Base-by-base conservation (phyloP, 2,113 vertebrate genomes). In the Aegotheles bennettii region DNA sequence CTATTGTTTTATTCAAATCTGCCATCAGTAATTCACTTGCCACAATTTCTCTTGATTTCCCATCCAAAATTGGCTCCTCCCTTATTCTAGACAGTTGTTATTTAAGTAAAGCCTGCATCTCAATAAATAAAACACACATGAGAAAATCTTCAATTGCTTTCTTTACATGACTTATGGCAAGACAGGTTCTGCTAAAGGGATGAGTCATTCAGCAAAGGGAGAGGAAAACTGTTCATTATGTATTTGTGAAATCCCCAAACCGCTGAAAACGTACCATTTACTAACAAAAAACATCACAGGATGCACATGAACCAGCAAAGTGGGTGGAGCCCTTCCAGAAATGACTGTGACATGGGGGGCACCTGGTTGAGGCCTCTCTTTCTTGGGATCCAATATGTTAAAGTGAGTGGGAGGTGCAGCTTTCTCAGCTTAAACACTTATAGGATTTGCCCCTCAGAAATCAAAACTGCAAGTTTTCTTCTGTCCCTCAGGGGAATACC, bases 211-310 rank as follows among this genome's bases (percentile, higher is more conserved):
- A 77, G 87, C 77, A 92, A 57, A 96, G 94, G 90, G 64, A 95
- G 57, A 97, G 88, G 67, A 96, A 95, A 89, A 92, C 50, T 82
- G 94, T 54, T 93, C 87, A 93, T 65, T 87, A 33, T 82, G 26
- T 90, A 56, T 92, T 90, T 90, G 95, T 97, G 92, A 97, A 95
- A 94, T 93, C 96, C 97, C 97, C 93, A 90, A 87, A 88, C 95
- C 87, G 4, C 88, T 23, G 57, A 95, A 91, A 91, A 97, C 92
- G 86, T 85, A 88, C 69, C 45, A 73, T 60, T 84, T 91, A 96
- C 94, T 95, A 97, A 96, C 96, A 95, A 92, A 94, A 96, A 94
- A 81, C 90, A 96, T 89, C 89, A 86, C 77, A 94, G 97, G 92
- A 94, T 93, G 90, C 91, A 93, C 40, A 88, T 16, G 73, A 94